A percentile compares a stretch with the other conserved stretches of the same genome.
These are phyloP conservation scores for Chaetodon trifascialis DNA, from an alignment of 2,113 vertebrate genomes.

Conservation along the genomic window DNA sequence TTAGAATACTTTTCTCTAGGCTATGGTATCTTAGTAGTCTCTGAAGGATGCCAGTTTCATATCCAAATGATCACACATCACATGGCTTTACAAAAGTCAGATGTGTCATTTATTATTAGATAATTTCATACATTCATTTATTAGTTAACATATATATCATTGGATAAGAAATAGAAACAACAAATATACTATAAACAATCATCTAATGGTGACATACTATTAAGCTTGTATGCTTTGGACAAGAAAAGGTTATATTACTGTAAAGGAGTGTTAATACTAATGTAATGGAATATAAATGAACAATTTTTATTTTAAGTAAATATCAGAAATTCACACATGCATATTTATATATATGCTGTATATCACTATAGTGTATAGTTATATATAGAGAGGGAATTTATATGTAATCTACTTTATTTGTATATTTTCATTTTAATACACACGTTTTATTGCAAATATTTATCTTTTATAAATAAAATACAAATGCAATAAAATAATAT, in stretches of 20 bases:
- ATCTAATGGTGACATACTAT: background rate
- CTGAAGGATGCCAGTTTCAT: background rate
- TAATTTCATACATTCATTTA: background rate
- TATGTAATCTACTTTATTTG: background rate
- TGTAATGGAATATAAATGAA: background rate
- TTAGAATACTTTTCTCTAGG: slow-evolving; percentile 12
- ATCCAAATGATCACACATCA: background rate
- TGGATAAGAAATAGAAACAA: background rate
- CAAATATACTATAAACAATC: background rate
- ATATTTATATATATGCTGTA: background rate
- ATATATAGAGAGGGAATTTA: too few species aligned
- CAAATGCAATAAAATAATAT: background rate
- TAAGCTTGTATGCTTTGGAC: background rate
- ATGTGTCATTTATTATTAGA: background rate
- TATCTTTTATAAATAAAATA: background rate
- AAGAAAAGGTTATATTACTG: background rate
- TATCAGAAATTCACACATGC: background rate
- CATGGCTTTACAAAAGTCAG: background rate
- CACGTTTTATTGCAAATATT: background rate
- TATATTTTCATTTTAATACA: background rate
- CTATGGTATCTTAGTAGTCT: background rate
- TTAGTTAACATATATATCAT: background rate
- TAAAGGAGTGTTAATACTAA: background rate
- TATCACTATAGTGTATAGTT: too few species aligned
- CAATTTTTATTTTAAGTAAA: background rate